A percentile compares a stretch with the other conserved stretches of the same genome.
Evolutionary conservation across 2,797 vertebrate species (phyloP).

Genomic region (Synanceia verrucosa): DNA sequence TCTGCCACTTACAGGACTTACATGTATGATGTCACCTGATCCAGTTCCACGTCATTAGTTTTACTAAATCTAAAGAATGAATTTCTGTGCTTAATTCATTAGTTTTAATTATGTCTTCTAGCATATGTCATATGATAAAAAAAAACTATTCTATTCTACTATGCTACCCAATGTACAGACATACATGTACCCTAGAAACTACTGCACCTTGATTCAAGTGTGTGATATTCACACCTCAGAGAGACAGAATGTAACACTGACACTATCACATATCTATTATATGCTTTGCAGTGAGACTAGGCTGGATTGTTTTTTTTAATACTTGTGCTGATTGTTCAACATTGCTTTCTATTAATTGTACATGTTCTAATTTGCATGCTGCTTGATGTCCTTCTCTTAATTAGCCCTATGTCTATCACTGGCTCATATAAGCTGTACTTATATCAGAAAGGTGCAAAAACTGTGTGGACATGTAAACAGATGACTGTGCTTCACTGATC

Average conservation of each 20-base stretch:
- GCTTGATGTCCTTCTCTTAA: not conserved
- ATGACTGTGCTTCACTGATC: not conserved
- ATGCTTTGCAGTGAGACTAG: no score
- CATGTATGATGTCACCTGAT: not conserved
- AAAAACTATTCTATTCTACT: no score
- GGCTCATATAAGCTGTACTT: no score
- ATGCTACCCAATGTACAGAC: no score
- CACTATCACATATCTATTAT: no score
- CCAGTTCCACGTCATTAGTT: no score
- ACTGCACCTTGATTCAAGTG: no score
- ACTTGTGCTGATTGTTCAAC: not conserved
- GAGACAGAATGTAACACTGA: no score
- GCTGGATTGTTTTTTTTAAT: not conserved
- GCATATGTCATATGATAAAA: not conserved
- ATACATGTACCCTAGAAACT: no score
- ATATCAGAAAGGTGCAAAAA: not conserved
- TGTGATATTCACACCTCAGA: no score
- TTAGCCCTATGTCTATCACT: not conserved
- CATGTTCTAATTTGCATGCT: not conserved
- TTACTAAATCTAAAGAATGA: not conserved
- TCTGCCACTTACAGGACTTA: not conserved
- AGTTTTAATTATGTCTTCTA: not conserved
- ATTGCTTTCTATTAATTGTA: not conserved
- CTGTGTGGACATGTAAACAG: not conserved
- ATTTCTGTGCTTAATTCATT: not conserved